Base-by-base conservation (phyloP, 2,797 vertebrate genomes). In the Lindbergichthys nudifrons region DNA sequence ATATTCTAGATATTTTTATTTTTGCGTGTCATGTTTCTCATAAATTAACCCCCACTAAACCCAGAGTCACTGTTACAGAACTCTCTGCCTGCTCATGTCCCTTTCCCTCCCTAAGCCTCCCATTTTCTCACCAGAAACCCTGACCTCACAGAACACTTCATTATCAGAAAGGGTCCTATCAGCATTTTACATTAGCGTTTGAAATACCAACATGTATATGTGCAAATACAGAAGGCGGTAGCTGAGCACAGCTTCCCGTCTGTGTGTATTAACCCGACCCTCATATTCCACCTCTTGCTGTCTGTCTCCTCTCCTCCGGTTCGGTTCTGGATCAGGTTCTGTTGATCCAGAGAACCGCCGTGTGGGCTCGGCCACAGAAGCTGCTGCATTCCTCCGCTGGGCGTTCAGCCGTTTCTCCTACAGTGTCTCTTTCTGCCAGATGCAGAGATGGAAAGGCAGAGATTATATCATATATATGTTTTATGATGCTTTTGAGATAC, bases 311-410 rank as follows among this genome's bases (percentile, higher is more conserved):
- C 75, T 79, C 75, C 81, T 86, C 72, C 79, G 70, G 81, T 73
- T 84, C 61, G 63, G 77, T 88, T 80, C 80, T 88, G 89, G 88
- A 84, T 90, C 85, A 65, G 87, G 87, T 88, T 91, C 79, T 90
- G 89, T 92, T 92, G 90, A 87, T 87, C 84, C 80, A 87, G 79
- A 87, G 84, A 87, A 77, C 82, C 72, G 64, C 47, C 71, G 45
- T 83, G 84, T 85, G 88, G 89, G 88, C 83, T 84, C 81, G 83
- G 87, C 87, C 72, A 84, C 82, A 82, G 90, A 85, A 84, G 84
- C 84, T 75, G 80, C 70, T 64, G 83, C 91, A 93, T 94, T 94
- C 92, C 91, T 92, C 81, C 14, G 63, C 84, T 86, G 89, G 91
- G 92, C 88, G 89, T 92, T 88, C 73, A 71, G 77, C 52, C 51